Conservation (phyloP, 37 sponge, comb jelly and placozoan species). For the Haliclona indistincta region DNA sequence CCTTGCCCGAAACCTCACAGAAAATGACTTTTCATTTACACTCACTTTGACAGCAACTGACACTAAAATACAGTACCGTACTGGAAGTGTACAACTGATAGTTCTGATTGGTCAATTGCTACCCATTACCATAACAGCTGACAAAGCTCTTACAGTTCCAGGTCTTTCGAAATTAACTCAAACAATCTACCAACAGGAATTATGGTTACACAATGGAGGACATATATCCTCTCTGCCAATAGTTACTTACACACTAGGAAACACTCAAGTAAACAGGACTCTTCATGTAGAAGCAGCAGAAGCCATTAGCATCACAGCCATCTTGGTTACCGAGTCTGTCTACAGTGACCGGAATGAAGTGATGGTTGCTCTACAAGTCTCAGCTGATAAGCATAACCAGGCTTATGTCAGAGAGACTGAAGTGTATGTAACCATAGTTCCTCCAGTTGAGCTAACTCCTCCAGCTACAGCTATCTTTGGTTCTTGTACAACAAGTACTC, state of each 20-base stretch:
- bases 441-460: neutral
- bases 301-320: conserved; percentile 15
- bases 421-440: conserved; percentile 27
- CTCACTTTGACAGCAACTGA: conserved; percentile 63
- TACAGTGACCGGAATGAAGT: conserved; percentile 46
- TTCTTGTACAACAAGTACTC: conserved; percentile 37
- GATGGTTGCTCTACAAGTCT: conserved; percentile 50
- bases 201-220: conserved; percentile 63
- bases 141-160: conserved; percentile 45
- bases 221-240: neutral
- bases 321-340: conserved; percentile 22
- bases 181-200: conserved; percentile 46
- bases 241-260: conserved; percentile 46
- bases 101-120: conserved; percentile 64
- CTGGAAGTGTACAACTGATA: conserved; percentile 25
- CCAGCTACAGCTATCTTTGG: conserved; percentile 1
- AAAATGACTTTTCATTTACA: conserved; percentile 53
- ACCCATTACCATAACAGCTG: conserved; percentile 46
- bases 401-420: conserved; percentile 29
- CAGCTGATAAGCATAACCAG: conserved; percentile 21
- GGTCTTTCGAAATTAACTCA: conserved; percentile 33
- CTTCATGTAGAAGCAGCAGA: conserved; percentile 24
- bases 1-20: conserved; percentile 32
- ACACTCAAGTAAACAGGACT: neutral
- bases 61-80: neutral